Evolutionary conservation across 2,797 vertebrate species (phyloP).

Genomic region (Heliangelus exortis): DNA sequence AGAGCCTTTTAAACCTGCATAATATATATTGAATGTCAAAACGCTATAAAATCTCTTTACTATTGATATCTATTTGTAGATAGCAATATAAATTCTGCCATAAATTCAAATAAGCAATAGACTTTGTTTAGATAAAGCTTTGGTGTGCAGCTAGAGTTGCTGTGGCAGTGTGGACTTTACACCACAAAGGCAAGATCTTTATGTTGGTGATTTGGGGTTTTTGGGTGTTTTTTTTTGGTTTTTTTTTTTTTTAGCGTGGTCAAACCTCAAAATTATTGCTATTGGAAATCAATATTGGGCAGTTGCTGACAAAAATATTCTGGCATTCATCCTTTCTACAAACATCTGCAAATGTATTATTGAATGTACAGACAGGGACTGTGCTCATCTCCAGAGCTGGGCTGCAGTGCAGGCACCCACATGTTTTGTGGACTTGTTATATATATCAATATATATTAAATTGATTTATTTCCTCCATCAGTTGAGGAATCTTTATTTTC

Average conservation of each 20-base stretch:
- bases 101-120: slow-evolving; percentile 58
- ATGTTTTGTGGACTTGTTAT: neutral
- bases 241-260: neutral
- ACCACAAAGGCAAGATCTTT: neutral
- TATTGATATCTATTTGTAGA: slow-evolving; percentile 74
- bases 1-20: slow-evolving; percentile 70
- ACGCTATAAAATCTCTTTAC: slow-evolving; percentile 69
- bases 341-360: neutral
- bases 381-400: neutral
- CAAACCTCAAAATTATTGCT: neutral
- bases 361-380: neutral
- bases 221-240: neutral
- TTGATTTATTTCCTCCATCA: neutral
- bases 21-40: slow-evolving; percentile 61
- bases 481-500: neutral
- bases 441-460: neutral
- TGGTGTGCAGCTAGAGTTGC: neutral
- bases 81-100: slow-evolving; percentile 39
- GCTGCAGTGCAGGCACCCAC: neutral
- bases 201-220: no score
- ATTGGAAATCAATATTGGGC: neutral
- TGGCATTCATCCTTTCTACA: neutral
- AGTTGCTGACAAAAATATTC: slow-evolving; percentile 7
- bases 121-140: slow-evolving; percentile 55
- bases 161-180: neutral